These are phyloP conservation scores for Atlantisia rogersi DNA, from an alignment of 2,113 vertebrate genomes.

Conservation along the genomic window DNA sequence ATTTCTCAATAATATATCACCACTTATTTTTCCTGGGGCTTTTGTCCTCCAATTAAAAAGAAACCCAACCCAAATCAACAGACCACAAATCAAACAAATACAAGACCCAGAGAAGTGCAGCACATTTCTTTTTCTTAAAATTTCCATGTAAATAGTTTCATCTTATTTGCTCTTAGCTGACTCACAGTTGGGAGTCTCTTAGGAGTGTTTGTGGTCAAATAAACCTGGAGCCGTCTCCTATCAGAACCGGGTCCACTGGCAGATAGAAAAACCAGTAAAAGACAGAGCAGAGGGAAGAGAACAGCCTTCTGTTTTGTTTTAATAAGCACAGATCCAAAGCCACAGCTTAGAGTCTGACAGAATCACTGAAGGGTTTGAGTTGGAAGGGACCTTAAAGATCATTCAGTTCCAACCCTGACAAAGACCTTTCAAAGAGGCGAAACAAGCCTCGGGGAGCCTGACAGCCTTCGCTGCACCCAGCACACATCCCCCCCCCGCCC, in stretches of 20 bases:
- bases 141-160: background rate
- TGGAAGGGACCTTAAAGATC: too few relatives aligned
- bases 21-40: background rate
- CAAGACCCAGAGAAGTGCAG: background rate
- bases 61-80: too few relatives aligned
- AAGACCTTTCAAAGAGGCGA: background rate
- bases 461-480: background rate
- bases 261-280: background rate
- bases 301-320: background rate
- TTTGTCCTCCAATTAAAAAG: background rate
- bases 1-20: background rate
- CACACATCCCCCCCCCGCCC: background rate
- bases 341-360: background rate
- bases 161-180: background rate
- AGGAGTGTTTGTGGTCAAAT: background rate
- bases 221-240: background rate
- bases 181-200: background rate
- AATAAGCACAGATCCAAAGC: background rate
- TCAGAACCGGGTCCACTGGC: background rate
- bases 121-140: background rate
- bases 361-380: too few relatives aligned
- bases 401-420: background rate
- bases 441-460: background rate
- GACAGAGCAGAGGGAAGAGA: background rate
- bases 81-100: background rate